phyloP scores from a whole-genome alignment of 2,797 vertebrate genomes.

The Characodon lateralis region DNA sequence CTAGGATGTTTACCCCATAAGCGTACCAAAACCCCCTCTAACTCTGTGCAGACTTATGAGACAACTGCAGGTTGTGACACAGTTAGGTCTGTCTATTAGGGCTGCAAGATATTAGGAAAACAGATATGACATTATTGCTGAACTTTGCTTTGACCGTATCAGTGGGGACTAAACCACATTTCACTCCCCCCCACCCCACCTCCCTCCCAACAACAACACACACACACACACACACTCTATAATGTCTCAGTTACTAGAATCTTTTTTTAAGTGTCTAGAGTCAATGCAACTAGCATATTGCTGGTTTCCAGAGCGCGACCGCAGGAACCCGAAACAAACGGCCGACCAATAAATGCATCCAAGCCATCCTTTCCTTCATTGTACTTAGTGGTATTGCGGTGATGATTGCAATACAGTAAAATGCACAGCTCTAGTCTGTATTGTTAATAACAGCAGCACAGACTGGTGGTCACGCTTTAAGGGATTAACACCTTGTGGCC shows the following conservation, averaged over 20 bases:
- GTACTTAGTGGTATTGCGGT: not conserved
- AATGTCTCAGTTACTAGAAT: not conserved
- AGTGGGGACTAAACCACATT: too few relatives aligned
- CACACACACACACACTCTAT: not conserved
- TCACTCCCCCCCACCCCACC: too few relatives aligned
- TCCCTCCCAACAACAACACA: too few relatives aligned
- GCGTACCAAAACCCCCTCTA: not conserved
- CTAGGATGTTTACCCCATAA: too few relatives aligned
- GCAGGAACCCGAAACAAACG: not conserved
- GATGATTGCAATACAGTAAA: not conserved
- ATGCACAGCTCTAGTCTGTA: not conserved
- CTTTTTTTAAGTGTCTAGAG: not conserved
- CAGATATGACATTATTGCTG: too few relatives aligned
- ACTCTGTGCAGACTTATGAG: conserved; percentile 2
- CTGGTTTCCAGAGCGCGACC: not conserved
- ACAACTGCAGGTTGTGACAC: conserved; percentile 11
- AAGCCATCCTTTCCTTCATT: too few relatives aligned
- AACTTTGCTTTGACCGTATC: too few relatives aligned
- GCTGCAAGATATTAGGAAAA: not conserved
- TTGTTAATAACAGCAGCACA: conserved; percentile 18
- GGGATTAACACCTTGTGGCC: conserved; percentile 28
- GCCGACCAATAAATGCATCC: not conserved
- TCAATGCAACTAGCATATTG: not conserved
- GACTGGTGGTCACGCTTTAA: not conserved
- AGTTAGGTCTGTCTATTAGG: not conserved